Conservation (phyloP, 2,797 vertebrate species). For the Chiloscyllium punctatum region DNA sequence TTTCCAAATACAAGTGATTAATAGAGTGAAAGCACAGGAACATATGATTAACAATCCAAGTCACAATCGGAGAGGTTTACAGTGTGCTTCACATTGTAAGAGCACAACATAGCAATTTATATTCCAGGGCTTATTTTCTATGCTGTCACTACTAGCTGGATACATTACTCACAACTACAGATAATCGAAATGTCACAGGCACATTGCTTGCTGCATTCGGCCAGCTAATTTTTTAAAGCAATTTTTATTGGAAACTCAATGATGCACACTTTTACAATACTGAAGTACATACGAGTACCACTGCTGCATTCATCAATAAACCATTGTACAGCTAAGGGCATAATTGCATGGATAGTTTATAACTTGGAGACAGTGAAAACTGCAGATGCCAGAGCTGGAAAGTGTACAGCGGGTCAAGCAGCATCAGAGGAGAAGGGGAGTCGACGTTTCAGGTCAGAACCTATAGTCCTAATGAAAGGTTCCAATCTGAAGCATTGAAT, state of each 20-base stretch:
- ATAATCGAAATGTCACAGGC: neutral
- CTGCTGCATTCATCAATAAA: neutral
- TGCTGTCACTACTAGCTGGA: neutral
- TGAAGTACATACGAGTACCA: neutral
- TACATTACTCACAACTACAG: neutral
- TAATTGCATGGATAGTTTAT: neutral
- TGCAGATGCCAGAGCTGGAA: too few species aligned
- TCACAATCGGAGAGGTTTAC: neutral
- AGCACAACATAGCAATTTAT: neutral
- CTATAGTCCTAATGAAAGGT: too few species aligned
- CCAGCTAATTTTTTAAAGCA: neutral
- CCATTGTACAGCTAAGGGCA: neutral
- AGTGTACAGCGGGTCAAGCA: too few species aligned
- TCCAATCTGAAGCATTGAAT: too few species aligned
- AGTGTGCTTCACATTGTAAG: neutral
- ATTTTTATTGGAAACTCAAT: neutral
- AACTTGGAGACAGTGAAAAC: too few species aligned
- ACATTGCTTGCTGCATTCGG: neutral
- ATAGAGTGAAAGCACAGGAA: neutral
- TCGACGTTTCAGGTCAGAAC: too few species aligned
- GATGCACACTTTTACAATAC: neutral
- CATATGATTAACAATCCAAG: neutral
- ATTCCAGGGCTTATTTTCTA: neutral
- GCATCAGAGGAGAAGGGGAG: too few species aligned
- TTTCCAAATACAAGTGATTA: slow-evolving; percentile 9